Evolutionary conservation across 2,797 vertebrate species (phyloP), one percentile per base, ranked within the genome.

Genomic region (Cetoscarus ocellatus): DNA sequence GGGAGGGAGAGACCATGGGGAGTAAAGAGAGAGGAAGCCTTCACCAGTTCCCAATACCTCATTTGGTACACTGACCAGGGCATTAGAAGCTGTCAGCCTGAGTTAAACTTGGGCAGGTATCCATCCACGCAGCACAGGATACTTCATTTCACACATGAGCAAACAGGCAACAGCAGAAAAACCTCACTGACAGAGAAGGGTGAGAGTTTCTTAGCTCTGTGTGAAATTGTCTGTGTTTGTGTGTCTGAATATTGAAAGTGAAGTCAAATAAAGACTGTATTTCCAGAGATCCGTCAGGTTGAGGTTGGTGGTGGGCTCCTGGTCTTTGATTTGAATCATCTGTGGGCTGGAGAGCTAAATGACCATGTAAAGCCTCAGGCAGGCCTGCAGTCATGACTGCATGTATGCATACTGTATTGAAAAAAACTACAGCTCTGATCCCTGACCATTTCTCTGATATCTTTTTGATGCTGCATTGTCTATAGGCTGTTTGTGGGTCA

Each of bases 141-240:
- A 89, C 84, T 88, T 93, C 84, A 94, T 94, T 94, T 93, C 91
- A 93, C 82, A 91, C 88, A 91, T 92, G 91, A 94, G 85, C 85
- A 87, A 88, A 83, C 80, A 73, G 75, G 75, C 65, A 89, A 63
- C 53, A 60, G 73, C 68, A 80, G 70, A 69, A 80, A 85, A 80
- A 75, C 11, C 48, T 45, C 34, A 67, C 58, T 58, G 71, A 63
- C 68, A 75, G 59, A 65, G 65, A 73, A 39, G 34, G 55, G 56
- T 59, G 47, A 65, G 59, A 54, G 74, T 36, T 8, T 61, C 39
- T 62, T 70, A 64, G 71, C 48, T 50, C 27, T 53, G 51, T 35
- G 27, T 14, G 43, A 17, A 48, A 36, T n/a, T 47, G 36, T 43
- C 7, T 34, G 19, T 12, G 19, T 55, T n/a, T 42, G 35, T 56